Evolutionary conservation across 2,888 invertebrate species (phyloP), one percentile per base, ranked within the genome.

Genomic region (Diaphora mendica): DNA sequence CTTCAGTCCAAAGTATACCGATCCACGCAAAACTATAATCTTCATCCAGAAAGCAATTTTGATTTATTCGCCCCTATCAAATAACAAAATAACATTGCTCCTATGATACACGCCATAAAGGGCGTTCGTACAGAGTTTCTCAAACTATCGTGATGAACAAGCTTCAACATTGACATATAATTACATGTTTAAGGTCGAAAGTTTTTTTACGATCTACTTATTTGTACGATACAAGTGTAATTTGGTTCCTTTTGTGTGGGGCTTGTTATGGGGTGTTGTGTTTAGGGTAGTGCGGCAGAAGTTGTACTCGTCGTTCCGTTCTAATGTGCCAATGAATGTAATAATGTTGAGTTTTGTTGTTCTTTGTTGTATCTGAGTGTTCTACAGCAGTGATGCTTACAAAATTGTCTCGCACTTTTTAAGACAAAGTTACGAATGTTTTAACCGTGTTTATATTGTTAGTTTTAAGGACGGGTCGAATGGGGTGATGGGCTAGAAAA

Each of bases 61-160:
- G 71, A 79, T 83, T 78, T 81, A 81, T 83, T 76, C 66, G 17
- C 20, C 39, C 77, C 82, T 30, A 82, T 82, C 65, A 84, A 83
- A 81, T 72, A 75, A 83, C 77, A 77, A 81, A 82, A 83, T 77
- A 75, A 73, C 82, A 74, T 71, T 64, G 68, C 70, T 70, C 70
- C 77, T 73, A 65, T 75, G 72, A 48, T 64, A 76, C 70, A 74
- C 39, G 64, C 69, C 69, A 82, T 82, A 82, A 82, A 80, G 73
- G 62, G 64, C 26, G 73, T 71, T 78, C 84, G 44, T 80, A 62
- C 77, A 78, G 82, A 84, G 51, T 82, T 76, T 26, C 17, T 48
- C 72, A 48, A 75, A 82, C 78, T 82, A 84, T 82, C 79, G 80
- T 79, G 81, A 82, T 78, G 76, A 69, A 69, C 68, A 74, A 72